These are phyloP conservation scores for Sarotherodon lohbergeri DNA, from an alignment of 2,113 vertebrate species.

Conservation along the genomic window DNA sequence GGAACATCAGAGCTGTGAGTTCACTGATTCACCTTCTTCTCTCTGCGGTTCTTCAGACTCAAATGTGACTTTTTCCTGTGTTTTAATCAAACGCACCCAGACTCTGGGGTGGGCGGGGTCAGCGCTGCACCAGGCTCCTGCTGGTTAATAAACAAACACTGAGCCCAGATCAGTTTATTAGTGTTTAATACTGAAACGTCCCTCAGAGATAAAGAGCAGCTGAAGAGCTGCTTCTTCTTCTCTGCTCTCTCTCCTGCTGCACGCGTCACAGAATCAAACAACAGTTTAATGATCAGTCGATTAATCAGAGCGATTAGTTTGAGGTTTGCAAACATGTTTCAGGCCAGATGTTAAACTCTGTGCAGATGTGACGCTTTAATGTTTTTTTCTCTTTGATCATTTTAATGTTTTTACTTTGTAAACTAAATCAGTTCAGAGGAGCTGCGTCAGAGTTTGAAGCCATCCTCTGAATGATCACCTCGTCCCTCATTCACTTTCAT, in stretches of 20 bases:
- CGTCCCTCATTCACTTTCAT: background rate
- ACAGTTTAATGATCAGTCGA: background rate
- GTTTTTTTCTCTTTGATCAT: background rate
- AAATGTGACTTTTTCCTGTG: background rate
- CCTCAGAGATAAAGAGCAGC: background rate
- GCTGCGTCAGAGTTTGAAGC: background rate
- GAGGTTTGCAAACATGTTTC: background rate
- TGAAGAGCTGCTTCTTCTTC: background rate
- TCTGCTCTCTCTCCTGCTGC: background rate
- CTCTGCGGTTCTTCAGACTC: background rate
- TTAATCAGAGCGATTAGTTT: background rate
- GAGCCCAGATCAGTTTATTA: background rate
- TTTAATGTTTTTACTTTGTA: background rate
- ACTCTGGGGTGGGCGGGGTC: background rate
- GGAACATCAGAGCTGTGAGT: background rate
- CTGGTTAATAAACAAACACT: background rate
- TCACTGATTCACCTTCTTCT: background rate
- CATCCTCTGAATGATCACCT: background rate
- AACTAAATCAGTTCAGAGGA: background rate
- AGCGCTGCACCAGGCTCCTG: background rate
- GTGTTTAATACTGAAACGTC: background rate
- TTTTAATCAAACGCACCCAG: background rate
- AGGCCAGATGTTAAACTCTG: background rate
- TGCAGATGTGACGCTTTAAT: background rate
- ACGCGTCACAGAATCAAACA: background rate